Conservation (phyloP, 2,113 vertebrate genomes). For the Platycercus adscitus region DNA sequence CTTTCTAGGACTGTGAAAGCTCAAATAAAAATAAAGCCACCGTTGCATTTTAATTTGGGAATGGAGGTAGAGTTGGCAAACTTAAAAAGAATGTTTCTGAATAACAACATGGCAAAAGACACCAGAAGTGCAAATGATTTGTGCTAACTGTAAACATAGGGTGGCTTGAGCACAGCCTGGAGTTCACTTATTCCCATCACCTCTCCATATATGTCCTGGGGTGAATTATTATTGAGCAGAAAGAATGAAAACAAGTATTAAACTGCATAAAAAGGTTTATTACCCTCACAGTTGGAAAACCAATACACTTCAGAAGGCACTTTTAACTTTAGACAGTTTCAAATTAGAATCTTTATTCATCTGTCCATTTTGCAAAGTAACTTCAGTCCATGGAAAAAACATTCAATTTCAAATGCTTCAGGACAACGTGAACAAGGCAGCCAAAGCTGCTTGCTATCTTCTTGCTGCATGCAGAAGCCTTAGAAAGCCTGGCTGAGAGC, state of each 20-base stretch:
- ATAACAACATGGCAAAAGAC: background rate
- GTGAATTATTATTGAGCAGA: background rate
- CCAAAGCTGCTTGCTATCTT: background rate
- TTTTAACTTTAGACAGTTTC: background rate
- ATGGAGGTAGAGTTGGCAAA: background rate
- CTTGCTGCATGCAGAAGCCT: background rate
- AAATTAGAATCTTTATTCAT: conserved; percentile 7
- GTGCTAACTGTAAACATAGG: background rate
- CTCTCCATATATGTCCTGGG: background rate
- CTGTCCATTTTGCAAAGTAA: conserved; percentile 13
- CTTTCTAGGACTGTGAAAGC: background rate
- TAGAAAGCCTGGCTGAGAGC: background rate
- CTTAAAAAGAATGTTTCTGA: accelerated
- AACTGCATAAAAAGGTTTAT: conserved; percentile 3
- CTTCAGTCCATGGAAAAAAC: background rate
- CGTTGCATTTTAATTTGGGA: background rate
- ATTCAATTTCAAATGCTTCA: background rate
- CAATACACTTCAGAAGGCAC: background rate
- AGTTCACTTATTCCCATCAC: background rate
- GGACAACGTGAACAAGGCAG: background rate
- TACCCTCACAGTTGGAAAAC: conserved; percentile 36
- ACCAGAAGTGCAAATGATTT: background rate
- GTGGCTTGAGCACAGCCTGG: background rate
- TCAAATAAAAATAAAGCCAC: background rate
- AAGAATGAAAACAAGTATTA: conserved; percentile 28